Percentiles rank a stretch among this genome's conserved stretches.
These are phyloP conservation scores for Malacoraja senta DNA, from an alignment of 2,797 vertebrate species.

Conservation along the genomic window DNA sequence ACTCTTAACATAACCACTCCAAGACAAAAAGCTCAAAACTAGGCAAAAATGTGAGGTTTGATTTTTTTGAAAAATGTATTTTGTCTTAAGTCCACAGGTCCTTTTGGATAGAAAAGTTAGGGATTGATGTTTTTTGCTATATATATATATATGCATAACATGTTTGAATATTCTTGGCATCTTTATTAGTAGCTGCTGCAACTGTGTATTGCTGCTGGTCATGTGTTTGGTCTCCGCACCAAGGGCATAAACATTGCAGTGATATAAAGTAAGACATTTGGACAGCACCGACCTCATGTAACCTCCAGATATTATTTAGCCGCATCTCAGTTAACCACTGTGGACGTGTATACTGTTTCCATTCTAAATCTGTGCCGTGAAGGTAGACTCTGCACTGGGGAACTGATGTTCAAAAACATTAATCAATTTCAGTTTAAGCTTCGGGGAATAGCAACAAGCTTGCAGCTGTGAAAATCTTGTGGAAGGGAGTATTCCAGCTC, in stretches of 20 bases:
- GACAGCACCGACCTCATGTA: not conserved
- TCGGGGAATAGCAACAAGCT: not conserved
- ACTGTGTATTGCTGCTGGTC: not conserved
- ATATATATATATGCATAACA: not conserved
- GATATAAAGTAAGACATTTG: not conserved
- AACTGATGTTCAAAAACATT: not conserved
- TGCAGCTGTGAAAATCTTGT: not conserved
- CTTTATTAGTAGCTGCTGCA: not conserved
- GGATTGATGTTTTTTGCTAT: not conserved
- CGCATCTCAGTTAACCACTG: not conserved
- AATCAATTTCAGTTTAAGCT: not conserved
- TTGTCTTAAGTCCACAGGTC: not conserved
- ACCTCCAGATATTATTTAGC: conserved; percentile 11
- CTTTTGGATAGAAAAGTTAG: not conserved
- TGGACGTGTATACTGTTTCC: not conserved
- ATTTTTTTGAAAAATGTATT: not conserved
- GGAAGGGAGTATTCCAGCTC: not conserved
- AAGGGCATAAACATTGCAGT: not conserved
- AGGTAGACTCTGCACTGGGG: not conserved
- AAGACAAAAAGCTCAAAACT: not conserved
- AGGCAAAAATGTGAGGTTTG: not conserved
- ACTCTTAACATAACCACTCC: too few species aligned
- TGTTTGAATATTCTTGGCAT: not conserved
- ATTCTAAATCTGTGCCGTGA: not conserved
- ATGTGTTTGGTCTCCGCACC: not conserved